Percentiles rank a stretch among this genome's conserved stretches.
Evolutionary conservation across 2,113 vertebrate genomes (phyloP).

Genomic region (Gavialis gangeticus): DNA sequence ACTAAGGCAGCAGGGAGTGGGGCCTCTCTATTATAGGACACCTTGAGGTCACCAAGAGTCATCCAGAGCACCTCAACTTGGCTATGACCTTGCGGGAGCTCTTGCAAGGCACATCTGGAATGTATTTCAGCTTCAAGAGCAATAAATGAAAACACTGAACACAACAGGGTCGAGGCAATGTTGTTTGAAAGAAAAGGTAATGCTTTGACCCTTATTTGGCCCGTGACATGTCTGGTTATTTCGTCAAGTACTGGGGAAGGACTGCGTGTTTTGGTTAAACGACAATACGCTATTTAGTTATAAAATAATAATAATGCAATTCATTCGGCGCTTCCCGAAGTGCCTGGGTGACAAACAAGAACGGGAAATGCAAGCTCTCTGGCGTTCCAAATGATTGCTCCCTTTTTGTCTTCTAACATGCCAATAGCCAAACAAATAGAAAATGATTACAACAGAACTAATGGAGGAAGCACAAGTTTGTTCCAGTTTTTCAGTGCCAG

Average conservation of each 20-base stretch:
- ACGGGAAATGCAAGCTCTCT: slow-evolving; percentile 25
- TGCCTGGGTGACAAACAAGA: neutral
- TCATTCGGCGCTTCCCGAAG: slow-evolving; percentile 16
- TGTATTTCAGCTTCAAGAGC: slow-evolving; percentile 74
- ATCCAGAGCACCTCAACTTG: slow-evolving; percentile 68
- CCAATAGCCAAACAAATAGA: neutral
- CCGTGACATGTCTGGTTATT: slow-evolving; percentile 53
- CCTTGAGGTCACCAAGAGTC: slow-evolving; percentile 65
- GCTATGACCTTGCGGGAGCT: slow-evolving; percentile 70
- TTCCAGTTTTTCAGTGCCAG: neutral
- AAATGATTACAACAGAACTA: neutral
- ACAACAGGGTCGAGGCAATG: slow-evolving; percentile 35
- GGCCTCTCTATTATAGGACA: slow-evolving; percentile 45
- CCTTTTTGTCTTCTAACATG: neutral
- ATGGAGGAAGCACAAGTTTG: neutral
- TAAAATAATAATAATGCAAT: neutral
- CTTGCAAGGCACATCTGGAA: slow-evolving; percentile 79
- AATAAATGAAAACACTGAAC: slow-evolving; percentile 73
- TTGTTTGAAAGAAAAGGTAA: slow-evolving; percentile 56
- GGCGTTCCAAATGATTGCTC: neutral
- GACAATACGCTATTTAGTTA: slow-evolving; percentile 12
- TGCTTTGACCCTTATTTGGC: slow-evolving; percentile 49
- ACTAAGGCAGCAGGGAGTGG: slow-evolving; percentile 10
- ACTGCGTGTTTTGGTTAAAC: slow-evolving; percentile 38
- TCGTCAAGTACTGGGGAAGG: slow-evolving; percentile 28